Conservation (phyloP, 2,888 invertebrate genomes). For the Drosophila birchii region DNA sequence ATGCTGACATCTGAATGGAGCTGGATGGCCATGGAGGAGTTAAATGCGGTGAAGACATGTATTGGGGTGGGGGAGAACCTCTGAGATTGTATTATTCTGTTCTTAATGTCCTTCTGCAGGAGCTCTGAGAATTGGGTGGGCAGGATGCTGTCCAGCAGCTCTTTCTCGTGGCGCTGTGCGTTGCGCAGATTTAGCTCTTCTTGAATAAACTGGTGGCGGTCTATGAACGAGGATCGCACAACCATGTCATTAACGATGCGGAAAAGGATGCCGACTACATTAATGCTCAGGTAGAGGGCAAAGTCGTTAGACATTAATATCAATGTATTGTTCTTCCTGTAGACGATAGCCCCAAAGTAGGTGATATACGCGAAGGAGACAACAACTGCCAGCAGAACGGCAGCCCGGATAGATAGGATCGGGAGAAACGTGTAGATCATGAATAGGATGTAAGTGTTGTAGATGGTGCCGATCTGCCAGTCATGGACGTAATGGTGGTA, state of each 20-base stretch:
- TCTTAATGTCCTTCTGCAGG: conserved; percentile 86
- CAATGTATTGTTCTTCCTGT: neutral
- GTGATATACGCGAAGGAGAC: conserved; percentile 3
- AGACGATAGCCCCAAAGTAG: neutral
- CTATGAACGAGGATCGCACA: conserved; percentile 61
- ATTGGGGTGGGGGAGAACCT: rapidly evolving
- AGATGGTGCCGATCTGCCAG: conserved; percentile 28
- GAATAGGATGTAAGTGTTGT: conserved; percentile 50
- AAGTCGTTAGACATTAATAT: no score
- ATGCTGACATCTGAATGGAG: conserved; percentile 94
- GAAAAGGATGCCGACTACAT: conserved; percentile 55
- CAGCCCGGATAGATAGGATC: conserved; percentile 22
- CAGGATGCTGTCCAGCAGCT: conserved; percentile 92
- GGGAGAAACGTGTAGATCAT: conserved; percentile 59
- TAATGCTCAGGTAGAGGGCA: conserved; percentile 17
- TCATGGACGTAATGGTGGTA: conserved; percentile 36
- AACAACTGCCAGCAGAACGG: conserved; percentile 28
- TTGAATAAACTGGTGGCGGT: conserved; percentile 58
- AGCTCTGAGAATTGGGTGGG: conserved; percentile 92
- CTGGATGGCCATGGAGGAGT: conserved; percentile 87
- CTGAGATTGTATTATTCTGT: conserved; percentile 83
- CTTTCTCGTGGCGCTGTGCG: conserved; percentile 47
- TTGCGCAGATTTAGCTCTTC: conserved; percentile 40
- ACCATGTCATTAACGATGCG: conserved; percentile 54
- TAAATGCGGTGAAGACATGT: neutral